phyloP scores from a whole-genome alignment of 1,140 invertebrate genomes.

The Ceratina australensis region DNA sequence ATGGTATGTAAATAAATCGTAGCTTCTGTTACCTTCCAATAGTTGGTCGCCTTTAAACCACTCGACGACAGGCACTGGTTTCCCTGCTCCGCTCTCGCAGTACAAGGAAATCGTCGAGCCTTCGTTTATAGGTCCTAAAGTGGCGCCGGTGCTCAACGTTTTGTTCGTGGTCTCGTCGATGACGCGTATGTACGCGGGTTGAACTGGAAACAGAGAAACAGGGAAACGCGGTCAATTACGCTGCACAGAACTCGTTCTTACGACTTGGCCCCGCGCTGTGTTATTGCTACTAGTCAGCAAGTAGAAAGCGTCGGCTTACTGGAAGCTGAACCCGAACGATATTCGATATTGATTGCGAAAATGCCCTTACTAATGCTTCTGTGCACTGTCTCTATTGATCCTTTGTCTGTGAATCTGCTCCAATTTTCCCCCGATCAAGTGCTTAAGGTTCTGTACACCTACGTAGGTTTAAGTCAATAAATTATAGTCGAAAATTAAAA shows the following conservation, averaged over 20 bases:
- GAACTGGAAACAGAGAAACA: conserved; percentile 81
- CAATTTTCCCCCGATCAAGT: too few species aligned
- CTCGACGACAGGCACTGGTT: conserved; percentile 86
- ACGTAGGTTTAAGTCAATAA: too few species aligned
- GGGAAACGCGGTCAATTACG: conserved; percentile 41
- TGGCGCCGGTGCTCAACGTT: conserved; percentile 80
- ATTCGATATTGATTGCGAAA: not conserved
- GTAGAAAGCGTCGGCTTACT: not conserved
- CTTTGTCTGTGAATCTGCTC: not conserved
- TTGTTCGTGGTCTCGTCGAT: conserved; percentile 80
- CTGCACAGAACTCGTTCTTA: not conserved
- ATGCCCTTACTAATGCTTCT: too few species aligned
- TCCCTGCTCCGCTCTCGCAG: conserved; percentile 87
- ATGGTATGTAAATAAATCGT: conserved; percentile 69
- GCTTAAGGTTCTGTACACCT: too few species aligned
- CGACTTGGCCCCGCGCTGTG: conserved; percentile 12
- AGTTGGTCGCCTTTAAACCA: conserved; percentile 87
- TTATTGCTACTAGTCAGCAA: conserved; percentile 30
- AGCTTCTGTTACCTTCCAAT: conserved; percentile 88
- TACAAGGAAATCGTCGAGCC: conserved; percentile 83
- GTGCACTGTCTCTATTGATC: not conserved
- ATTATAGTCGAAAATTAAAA: too few species aligned
- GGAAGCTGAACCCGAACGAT: not conserved
- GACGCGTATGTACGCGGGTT: conserved; percentile 84
- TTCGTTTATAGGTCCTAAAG: conserved; percentile 86